Evolutionary conservation across 2,113 vertebrate genomes (phyloP), one percentile per base, ranked within the genome.

Genomic region (Pimephales promelas): DNA sequence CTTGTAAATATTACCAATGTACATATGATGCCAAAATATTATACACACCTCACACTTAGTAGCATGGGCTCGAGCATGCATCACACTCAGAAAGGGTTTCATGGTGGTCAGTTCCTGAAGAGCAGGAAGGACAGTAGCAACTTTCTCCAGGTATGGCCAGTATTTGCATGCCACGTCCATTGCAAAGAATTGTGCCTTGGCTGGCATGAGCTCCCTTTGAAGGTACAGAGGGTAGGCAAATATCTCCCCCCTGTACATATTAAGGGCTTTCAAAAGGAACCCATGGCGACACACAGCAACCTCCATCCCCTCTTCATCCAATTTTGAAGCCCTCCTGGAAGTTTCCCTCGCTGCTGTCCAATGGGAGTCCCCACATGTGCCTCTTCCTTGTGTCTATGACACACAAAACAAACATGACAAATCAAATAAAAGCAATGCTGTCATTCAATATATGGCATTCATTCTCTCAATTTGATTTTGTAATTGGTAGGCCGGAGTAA

Each of bases 401-500:
- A 83, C 88, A 22, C 88, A 22, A 82, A 82, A 86, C 74, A 90
- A 64, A 64, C 61, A 64, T 5, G 18, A 34, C 31, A 36, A 66
- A 66, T 66, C 31, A 36, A 66, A 66, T 34, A 18, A 66, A 36
- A 34, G 6, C 62, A 20, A 66, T 66, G 62, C 2, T 3, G 14
- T 34, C 16, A 66, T 66, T 34, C 28, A 66, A 34, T 36, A 66
- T 18, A 66, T 66, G 16, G 6, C 62, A 66, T 66, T 66, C 20
- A 34, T 20, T 36, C 62, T 66, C 62, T 57, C 54, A 64, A 2
- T 66, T 66, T 34, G 31, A 68, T 8, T 68, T 68, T 18, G 28
- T 68, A 36, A 1, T 66, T 36, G 62, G 64, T 68, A 3, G 64
- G 31, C 8, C 36, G 7, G 4, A 68, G 43, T 45, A 45, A 13